Base-by-base conservation (phyloP, 2,113 vertebrate genomes). In the Oncorhynchus mykiss region DNA sequence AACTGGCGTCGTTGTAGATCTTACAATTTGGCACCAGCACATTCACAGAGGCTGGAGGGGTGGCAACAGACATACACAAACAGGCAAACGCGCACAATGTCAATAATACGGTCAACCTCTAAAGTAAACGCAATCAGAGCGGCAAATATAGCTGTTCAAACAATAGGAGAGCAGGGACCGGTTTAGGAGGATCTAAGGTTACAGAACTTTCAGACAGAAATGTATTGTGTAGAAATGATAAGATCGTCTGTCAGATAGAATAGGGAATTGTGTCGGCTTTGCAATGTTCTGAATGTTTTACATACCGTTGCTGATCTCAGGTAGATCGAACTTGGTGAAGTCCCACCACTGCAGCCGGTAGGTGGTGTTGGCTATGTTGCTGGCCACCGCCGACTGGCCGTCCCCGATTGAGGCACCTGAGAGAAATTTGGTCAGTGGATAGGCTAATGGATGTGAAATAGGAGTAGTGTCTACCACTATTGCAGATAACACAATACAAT, bases 291-390 rank as follows among this genome's bases (percentile, higher is more conserved):
- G 9, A 60, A 24, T 6, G 18, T 16, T 84, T n/a, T 9, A 66
- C 71, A 88, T 92, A 99, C 98, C 97, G 78, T 99, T 99, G 91
- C 97, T 99, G 93, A 99, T 98, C 92, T 99, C 98, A 25, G 98
- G 98, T 73, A 99, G 95, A 82, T 99, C 96, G 64, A 98, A 99
- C 81, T 98, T 98, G 60, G 98, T 99, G 91, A 99, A 99, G 92
- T 99, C 97, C 98, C 98, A 99, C 98, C 98, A 99, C 92, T 99
- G 98, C 79, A 99, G 95, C 2, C 97, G 92, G 87, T 99, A 99
- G 9, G 98, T 99, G 54, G 97, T 99, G 90, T 98, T 99, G 77
- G 98, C 98, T 79, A 99, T 99, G 91, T 99, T 99, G 91, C 97
- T 99, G 88, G 98, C 98, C 34, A 99, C 98, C 0, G 97, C 98